These are phyloP conservation scores for Gorsachius magnificus DNA, from an alignment of 2,797 vertebrate genomes.

Conservation along the genomic window DNA sequence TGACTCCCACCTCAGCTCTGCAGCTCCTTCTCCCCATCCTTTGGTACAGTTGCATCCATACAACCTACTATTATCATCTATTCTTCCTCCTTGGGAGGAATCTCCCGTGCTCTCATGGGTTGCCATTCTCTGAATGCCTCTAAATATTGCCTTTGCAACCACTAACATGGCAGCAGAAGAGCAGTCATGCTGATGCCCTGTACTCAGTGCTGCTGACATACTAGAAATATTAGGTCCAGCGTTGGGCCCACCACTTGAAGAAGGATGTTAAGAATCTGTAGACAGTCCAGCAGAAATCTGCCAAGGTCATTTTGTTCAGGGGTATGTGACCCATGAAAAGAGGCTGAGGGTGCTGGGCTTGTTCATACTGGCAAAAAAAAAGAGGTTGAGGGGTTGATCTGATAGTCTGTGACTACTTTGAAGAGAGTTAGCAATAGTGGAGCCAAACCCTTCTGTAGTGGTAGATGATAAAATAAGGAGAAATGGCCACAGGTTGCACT, in stretches of 20 bases:
- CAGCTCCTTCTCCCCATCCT: neutral
- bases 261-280: neutral
- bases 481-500: neutral
- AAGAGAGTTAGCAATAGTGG: neutral
- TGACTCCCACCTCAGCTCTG: neutral
- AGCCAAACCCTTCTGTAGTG: neutral
- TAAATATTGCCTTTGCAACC: neutral
- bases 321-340: neutral
- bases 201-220: neutral
- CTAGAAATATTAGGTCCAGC: neutral
- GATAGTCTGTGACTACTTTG: neutral
- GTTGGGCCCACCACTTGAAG: neutral
- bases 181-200: neutral
- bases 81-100: neutral
- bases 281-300: neutral
- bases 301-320: neutral
- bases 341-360: neutral
- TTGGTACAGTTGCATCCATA: neutral
- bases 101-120: neutral
- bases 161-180: neutral
- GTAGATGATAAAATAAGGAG: neutral
- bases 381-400: neutral
- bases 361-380: neutral
- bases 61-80: neutral
- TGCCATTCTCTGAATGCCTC: neutral